These are phyloP conservation scores for Mus musculus DNA, from an alignment of 2,113 vertebrate species.

Conservation along the genomic window GRCm39 chr8:109744001-109744500, in stretches of 20 bases:
- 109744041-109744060: not conserved
- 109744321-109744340: too few relatives aligned
- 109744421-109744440: not conserved
- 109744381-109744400: constrained; percentile 4
- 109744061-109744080: not conserved
- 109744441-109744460: not conserved
- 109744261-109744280: not conserved
- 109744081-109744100: not conserved
- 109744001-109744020: not conserved
- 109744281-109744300: not conserved
- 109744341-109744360: too few relatives aligned
- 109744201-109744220: not conserved
- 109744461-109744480: not conserved
- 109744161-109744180: not conserved
- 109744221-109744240: not conserved
- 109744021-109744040: not conserved
- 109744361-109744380: not conserved
- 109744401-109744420: not conserved
- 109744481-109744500: not conserved
- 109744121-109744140: not conserved
- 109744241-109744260: not conserved
- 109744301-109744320: too few relatives aligned
- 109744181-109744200: not conserved
- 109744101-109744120: not conserved
- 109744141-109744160: not conserved